phyloP scores from a whole-genome alignment of 2,797 vertebrate species.

The Onychomys leucogaster region DNA sequence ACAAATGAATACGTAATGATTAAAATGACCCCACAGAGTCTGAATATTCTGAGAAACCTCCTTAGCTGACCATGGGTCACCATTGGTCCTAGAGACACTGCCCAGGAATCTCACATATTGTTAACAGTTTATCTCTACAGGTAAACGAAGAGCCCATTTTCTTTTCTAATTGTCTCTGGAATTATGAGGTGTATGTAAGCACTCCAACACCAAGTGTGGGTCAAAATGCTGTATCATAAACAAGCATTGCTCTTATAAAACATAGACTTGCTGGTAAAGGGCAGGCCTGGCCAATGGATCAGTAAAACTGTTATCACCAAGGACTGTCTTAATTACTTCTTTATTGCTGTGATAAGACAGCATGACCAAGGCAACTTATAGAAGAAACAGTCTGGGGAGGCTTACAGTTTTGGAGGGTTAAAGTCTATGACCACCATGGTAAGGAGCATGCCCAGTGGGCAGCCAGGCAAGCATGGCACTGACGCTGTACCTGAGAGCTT shows the following conservation, averaged over 20 bases:
- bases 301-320: background rate
- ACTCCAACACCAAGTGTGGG: background rate
- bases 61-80: constrained; percentile 54
- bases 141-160: background rate
- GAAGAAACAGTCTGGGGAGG: background rate
- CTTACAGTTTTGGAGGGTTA: background rate
- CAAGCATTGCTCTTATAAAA: background rate
- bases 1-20: background rate
- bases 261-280: constrained; percentile 40
- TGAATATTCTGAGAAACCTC: constrained; percentile 33
- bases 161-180: background rate
- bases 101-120: background rate
- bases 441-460: background rate
- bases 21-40: background rate
- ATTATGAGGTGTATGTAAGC: background rate
- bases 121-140: background rate
- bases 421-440: background rate
- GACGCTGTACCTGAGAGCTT: background rate
- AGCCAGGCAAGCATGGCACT: background rate
- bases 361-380: background rate
- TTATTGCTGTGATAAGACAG: background rate
- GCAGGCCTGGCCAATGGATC: background rate
- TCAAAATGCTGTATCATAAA: constrained; percentile 13
- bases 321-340: background rate
- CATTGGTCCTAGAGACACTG: constrained; percentile 58